phyloP scores from a whole-genome alignment of 2,113 vertebrate genomes.

The Cyanocitta stelleri region DNA sequence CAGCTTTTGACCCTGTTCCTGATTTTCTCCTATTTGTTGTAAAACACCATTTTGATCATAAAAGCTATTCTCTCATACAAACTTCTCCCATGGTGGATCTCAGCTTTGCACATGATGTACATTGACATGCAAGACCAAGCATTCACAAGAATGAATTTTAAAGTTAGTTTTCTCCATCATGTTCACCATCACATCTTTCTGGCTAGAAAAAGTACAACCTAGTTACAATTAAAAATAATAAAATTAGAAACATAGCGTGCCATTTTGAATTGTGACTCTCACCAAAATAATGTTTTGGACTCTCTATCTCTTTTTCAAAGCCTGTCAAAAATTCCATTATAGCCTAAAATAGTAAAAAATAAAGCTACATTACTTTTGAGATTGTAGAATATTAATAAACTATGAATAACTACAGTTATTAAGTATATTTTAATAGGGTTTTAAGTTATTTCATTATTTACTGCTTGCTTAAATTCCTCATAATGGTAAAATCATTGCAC shows the following conservation, averaged over 20 bases:
- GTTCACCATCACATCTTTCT: constrained; percentile 66
- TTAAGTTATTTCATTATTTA: neutral
- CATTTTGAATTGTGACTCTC: constrained; percentile 13
- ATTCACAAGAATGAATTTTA: constrained; percentile 63
- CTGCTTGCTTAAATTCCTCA: neutral
- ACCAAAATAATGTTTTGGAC: constrained; percentile 65
- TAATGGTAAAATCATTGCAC: neutral
- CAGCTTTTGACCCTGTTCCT: neutral
- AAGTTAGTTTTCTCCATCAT: constrained; percentile 69
- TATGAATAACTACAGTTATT: neutral
- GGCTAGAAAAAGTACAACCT: neutral
- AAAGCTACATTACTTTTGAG: neutral
- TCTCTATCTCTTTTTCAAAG: constrained; percentile 58
- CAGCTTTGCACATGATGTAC: constrained; percentile 30
- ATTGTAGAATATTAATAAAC: neutral
- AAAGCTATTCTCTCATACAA: neutral
- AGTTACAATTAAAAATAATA: neutral
- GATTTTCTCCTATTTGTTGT: neutral
- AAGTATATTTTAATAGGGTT: neutral
- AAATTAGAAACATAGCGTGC: neutral
- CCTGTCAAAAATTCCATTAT: constrained; percentile 74
- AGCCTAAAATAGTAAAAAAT: constrained; percentile 42
- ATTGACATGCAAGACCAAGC: constrained; percentile 53
- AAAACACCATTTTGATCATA: neutral
- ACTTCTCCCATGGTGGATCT: constrained; percentile 51